phyloP scores from a whole-genome alignment of 1,140 invertebrate genomes.

The Apis laboriosa region DNA sequence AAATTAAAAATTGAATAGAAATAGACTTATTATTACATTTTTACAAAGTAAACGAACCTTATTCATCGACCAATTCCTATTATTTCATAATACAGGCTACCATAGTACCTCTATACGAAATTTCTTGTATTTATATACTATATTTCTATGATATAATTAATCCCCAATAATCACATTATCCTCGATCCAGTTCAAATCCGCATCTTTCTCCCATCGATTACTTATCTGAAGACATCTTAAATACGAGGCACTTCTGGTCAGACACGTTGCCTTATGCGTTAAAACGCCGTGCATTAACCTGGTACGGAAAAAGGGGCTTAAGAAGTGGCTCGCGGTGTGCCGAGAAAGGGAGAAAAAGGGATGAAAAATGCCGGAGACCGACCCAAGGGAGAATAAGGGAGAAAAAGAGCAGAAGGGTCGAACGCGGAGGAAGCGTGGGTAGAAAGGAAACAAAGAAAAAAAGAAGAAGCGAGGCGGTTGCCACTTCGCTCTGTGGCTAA shows the following conservation, averaged over 20 bases:
- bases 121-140: too few species aligned
- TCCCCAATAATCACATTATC: not conserved
- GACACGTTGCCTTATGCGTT: not conserved
- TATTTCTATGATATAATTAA: not conserved
- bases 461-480: slow-evolving; percentile 21
- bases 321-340: slow-evolving; percentile 24
- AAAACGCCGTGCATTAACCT: slow-evolving; percentile 19
- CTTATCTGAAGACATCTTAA: not conserved
- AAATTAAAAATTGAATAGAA: too few species aligned
- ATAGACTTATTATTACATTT: too few species aligned
- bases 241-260: not conserved
- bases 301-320: not conserved
- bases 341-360: not conserved
- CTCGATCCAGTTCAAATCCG: not conserved
- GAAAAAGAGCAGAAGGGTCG: not conserved
- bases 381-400: not conserved
- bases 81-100: too few species aligned
- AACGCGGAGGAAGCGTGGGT: not conserved
- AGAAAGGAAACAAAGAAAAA: not conserved
- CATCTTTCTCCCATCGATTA: not conserved
- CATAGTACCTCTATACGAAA: too few species aligned
- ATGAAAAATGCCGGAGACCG: not conserved
- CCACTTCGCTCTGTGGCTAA: slow-evolving; percentile 62
- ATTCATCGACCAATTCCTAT: too few species aligned
- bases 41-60: too few species aligned